Evolutionary conservation across 2,888 invertebrate species (phyloP).

Genomic region (Lithodes maja): DNA sequence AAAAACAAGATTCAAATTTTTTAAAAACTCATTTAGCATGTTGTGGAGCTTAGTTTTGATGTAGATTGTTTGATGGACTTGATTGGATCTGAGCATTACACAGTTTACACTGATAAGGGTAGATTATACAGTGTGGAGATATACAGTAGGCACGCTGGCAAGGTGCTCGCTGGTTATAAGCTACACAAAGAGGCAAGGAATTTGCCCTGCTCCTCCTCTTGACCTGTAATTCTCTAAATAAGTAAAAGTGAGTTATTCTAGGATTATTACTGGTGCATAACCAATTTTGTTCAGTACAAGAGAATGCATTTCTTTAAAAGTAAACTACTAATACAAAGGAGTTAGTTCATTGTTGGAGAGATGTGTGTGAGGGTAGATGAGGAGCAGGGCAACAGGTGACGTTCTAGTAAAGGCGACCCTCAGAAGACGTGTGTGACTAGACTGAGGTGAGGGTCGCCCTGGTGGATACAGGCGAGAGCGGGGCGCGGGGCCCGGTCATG

Average conservation of each 20-base stretch:
- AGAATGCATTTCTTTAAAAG: neutral
- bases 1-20: neutral
- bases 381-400: conserved; percentile 48
- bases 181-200: conserved; percentile 33
- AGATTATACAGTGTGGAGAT: neutral
- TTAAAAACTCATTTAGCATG: no score
- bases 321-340: neutral
- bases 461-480: conserved; percentile 52
- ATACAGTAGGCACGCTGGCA: conserved; percentile 5
- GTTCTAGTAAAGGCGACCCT: conserved; percentile 59
- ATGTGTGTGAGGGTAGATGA: neutral
- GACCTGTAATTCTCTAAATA: neutral
- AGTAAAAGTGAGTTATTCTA: neutral
- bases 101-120: no score
- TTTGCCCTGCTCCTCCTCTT: conserved; percentile 19
- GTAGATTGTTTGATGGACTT: no score
- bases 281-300: neutral
- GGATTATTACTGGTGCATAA: neutral
- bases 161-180: conserved; percentile 18
- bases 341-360: neutral
- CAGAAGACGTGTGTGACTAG: conserved; percentile 58
- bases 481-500: conserved; percentile 32
- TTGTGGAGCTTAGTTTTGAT: no score
- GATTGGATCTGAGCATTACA: no score
- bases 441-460: conserved; percentile 56